Evolutionary conservation across 1,140 invertebrate species (phyloP), one percentile per base, ranked within the genome.

Genomic region (Pseudoatta argentina): DNA sequence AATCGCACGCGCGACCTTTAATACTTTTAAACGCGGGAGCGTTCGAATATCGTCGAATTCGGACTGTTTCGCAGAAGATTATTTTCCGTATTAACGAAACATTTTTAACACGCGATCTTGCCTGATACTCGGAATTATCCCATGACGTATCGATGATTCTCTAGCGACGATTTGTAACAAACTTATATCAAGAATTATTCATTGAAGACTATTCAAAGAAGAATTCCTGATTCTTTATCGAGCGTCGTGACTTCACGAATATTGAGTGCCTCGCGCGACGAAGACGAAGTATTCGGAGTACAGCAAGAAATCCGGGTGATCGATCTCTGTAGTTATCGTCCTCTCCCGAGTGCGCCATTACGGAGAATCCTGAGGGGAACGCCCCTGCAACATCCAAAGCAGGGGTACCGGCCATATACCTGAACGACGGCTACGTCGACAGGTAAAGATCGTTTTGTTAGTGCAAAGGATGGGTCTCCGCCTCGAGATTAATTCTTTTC

Each of bases 361-460:
- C 93, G 93, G 93, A 91, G 92, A 82, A 86, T 64, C 66, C 44
- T 55, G 87, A 44, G 72, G 64, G 72, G 64, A 82, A 89, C 39
- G 86, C 30, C 90, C 91, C 88, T 93, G 92, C 90, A 55, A 53
- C 85, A 7, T 59, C 51, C 2, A 79, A 86, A 21, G 91, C 90
- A 89, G 88, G 92, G 92, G 44, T 89, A 44, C 81, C 85, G 48
- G 82, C 48, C 16, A 88, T 91, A 66, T 76, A 71, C 27, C 51
- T 89, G 39, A 89, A 89, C 48, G 90, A 88, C 55, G 90, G 90
- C 72, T 91, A 89, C 53, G 90, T 91, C n/a, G 88, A 89, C 69
- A 86, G 83, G 86, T 89, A 88, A 21, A 64, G 24, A 81, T 55
- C 64, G 67, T 34, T 77, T 79, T 53, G 27, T 39, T 69, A 24